Evolutionary conservation across 2,888 invertebrate genomes (phyloP), one percentile per base, ranked within the genome.

Genomic region (Theodoxus fluviatilis): DNA sequence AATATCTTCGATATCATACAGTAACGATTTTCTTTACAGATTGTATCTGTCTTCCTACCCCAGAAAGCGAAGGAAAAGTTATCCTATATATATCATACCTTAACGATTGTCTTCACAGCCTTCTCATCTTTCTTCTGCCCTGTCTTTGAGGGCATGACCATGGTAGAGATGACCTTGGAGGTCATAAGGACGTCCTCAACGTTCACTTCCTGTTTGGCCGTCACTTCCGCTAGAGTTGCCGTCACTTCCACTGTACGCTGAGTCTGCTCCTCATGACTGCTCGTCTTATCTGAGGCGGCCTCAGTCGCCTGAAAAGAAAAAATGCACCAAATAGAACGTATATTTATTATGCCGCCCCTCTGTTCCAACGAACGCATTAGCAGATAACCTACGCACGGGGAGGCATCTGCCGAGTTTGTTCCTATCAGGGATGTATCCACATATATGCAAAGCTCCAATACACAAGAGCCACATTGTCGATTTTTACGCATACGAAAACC

Each of bases 101-200:
- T 69, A 35, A 72, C 66, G 12, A 72, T 61, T 4, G 49, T 67
- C n/a, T 69, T 70, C 43, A 63, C 57, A n/a, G 18, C 68, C 18
- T 65, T 59, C 49, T 28, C 57, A 43, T 73, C 43, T 22, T 40
- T 67, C 12, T 68, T 25, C 43, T 68, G 68, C 6, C 40, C n/a
- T 1, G 28, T 18, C 12, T 57, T 40, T 3, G 59, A 59, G 64
- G 43, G 38, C 12, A 49, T 40, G 12, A 65, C 68, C 9, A 76
- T 38, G 25, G 67, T 67, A 35, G 64, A 65, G 49, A 77, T 67
- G 55, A 74, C 68, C 63, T 74, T 63, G 12, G 77, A 74, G 7
- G 76, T 72, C 43, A 68, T 65, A 7, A 72, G 28, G 59, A 76
- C 61, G 52, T 77, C 77, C 15, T 74, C 77, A 35, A 73, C 67